These are phyloP conservation scores for Crenichthys baileyi DNA, from an alignment of 2,797 vertebrate genomes.

Conservation along the genomic window DNA sequence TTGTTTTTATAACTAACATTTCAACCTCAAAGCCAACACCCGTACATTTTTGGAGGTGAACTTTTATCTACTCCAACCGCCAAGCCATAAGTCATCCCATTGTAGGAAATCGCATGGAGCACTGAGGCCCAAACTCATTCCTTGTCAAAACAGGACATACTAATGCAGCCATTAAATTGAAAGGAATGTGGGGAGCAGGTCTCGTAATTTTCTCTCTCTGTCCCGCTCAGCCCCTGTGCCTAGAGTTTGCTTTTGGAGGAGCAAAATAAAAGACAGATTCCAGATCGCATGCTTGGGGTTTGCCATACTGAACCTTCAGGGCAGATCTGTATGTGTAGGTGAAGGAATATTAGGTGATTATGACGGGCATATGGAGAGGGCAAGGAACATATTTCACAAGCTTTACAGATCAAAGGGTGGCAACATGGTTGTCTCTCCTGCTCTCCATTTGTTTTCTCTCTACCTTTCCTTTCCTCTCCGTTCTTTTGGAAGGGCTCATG, in stretches of 20 bases:
- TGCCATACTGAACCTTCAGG: slow-evolving; percentile 53
- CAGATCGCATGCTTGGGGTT: slow-evolving; percentile 59
- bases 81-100: slow-evolving; percentile 46
- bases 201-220: slow-evolving; percentile 64
- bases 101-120: slow-evolving; percentile 52
- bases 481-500: slow-evolving; percentile 58
- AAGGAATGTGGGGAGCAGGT: slow-evolving; percentile 67
- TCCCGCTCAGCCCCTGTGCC: slow-evolving; percentile 59
- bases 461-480: slow-evolving; percentile 23
- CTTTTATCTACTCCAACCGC: slow-evolving; percentile 36
- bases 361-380: slow-evolving; percentile 52
- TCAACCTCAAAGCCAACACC: slow-evolving; percentile 44
- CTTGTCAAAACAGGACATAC: slow-evolving; percentile 76
- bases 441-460: slow-evolving; percentile 15
- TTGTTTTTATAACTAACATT: slow-evolving; percentile 38
- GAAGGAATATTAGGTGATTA: slow-evolving; percentile 57
- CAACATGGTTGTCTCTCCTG: slow-evolving; percentile 38
- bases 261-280: slow-evolving; percentile 76
- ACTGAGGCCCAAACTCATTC: slow-evolving; percentile 58
- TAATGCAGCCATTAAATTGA: slow-evolving; percentile 68
- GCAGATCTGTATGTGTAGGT: slow-evolving; percentile 34
- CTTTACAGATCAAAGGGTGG: slow-evolving; percentile 67
- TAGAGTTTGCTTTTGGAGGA: slow-evolving; percentile 57
- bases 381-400: slow-evolving; percentile 58
- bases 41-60: slow-evolving; percentile 33